Percentiles rank a stretch among this genome's conserved stretches.
Conservation (phyloP, 92 coral and sea anemone species). For the Anthopleura xanthogrammica region DNA sequence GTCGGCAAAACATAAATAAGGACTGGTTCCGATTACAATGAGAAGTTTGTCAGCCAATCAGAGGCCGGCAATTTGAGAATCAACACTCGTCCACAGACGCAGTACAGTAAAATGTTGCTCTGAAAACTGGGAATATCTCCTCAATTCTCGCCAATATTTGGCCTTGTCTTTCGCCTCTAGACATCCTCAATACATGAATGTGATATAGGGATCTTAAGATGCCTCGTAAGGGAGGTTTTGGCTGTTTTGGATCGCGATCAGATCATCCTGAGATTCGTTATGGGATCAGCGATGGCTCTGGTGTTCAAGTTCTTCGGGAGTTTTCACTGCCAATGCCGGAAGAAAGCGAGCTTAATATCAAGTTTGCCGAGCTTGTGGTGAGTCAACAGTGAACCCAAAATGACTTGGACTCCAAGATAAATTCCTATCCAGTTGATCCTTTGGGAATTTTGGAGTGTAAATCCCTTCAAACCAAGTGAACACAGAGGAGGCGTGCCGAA, state of each 20-base stretch:
- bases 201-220: constrained; percentile 56
- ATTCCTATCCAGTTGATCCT: constrained; percentile 16
- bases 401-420: not conserved
- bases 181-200: constrained; percentile 46
- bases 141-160: not conserved
- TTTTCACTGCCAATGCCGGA: constrained; percentile 96
- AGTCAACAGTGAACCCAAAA: constrained; percentile 27
- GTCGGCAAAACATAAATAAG: not conserved
- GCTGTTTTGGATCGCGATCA: constrained; percentile 94
- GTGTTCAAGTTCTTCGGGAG: constrained; percentile 86
- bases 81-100: constrained; percentile 35
- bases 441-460: constrained; percentile 29
- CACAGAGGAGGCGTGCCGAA: constrained; percentile 33
- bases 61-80: constrained; percentile 19
- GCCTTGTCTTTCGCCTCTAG: constrained; percentile 14
- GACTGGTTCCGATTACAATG: constrained; percentile 35
- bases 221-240: constrained; percentile 90
- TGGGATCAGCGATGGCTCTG: constrained; percentile 89
- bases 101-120: constrained; percentile 20
- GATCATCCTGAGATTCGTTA: constrained; percentile 96
- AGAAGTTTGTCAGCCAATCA: constrained; percentile 28
- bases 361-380: constrained; percentile 99
- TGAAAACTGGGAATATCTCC: constrained; percentile 5
- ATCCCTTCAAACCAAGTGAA: constrained; percentile 22
- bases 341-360: constrained; percentile 94